Conservation (phyloP, 2,888 invertebrate genomes). For the Napeogenes sylphis region DNA sequence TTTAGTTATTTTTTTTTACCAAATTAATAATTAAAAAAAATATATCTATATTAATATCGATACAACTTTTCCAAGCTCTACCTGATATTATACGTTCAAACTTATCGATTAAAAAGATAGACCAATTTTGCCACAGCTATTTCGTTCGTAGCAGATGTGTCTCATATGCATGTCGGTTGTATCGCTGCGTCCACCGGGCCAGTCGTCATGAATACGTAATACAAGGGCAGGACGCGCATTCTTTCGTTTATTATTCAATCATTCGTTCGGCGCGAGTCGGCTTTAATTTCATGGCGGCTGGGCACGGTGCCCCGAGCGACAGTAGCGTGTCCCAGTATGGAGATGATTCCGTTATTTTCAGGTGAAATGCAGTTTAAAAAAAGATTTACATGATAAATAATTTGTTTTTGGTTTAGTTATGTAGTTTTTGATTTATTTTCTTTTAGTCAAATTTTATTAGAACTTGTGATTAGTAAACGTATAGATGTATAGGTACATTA, state of each 20-base stretch:
- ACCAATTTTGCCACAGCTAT: conserved; percentile 14
- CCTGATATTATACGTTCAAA: neutral
- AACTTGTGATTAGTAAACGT: no score
- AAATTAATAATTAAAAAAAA: no score
- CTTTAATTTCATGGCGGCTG: conserved; percentile 78
- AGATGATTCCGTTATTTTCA: conserved; percentile 40
- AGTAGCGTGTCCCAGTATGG: conserved; percentile 51
- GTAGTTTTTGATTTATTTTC: no score
- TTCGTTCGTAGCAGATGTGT: conserved; percentile 39
- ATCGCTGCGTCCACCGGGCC: conserved; percentile 53
- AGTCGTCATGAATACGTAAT: conserved; percentile 77
- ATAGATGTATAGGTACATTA: no score
- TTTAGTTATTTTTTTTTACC: no score
- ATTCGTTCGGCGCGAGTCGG: conserved; percentile 77
- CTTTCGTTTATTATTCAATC: conserved; percentile 79
- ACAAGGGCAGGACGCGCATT: conserved; percentile 75
- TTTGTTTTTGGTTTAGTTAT: no score
- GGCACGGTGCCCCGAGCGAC: conserved; percentile 67
- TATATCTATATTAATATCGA: no score
- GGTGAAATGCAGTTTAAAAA: conserved; percentile 12
- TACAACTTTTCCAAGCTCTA: neutral
- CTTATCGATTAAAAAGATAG: neutral
- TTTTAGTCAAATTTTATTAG: no score
- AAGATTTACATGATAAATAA: conserved; percentile 1
- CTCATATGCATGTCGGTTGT: conserved; percentile 41